Evolutionary conservation across 2,113 vertebrate genomes (phyloP), one percentile per base, ranked within the genome.

Genomic region (Strix uralensis): DNA sequence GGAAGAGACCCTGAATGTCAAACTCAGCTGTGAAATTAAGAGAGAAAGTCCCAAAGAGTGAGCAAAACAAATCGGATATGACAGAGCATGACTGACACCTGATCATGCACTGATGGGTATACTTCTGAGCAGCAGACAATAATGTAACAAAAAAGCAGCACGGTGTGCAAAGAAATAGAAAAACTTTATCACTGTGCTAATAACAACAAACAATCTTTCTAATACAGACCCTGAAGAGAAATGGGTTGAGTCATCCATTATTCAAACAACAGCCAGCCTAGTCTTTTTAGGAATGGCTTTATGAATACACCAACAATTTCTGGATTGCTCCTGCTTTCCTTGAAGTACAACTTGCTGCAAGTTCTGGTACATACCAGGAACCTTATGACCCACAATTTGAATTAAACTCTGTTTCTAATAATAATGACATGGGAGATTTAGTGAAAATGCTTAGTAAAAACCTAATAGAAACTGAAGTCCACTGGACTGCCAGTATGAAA

Each of bases 1-100:
- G 80, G 52, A 96, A 96, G 52, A 75, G 36, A 79, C 22, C 47
- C 77, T 84, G 80, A 94, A 95, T 92, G 77, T 92, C 80, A 96
- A 94, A 90, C 34, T 73, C 32, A 40, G 52, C 42, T 47, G 40
- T 69, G 44, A 93, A 91, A 89, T 84, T 78, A 71, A 62, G 36
- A 88, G 5, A 73, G 51, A 86, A 93, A 79, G 21, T 74, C 88
- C 57, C 49, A 78, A 84, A 86, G 63, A 83, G 29, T n/a, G 15
- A 58, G 47, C 6, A 78, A 95, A 95, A 36, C 79, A 92, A 90
- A 90, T 46, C 3, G 0, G 54, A 21, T 75, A 46, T n/a, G 91
- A 61, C 62, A 89, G 62, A 80, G 30, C 44, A 82, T 79, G 86
- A 88, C 74, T 79, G 91, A 93, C 78, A 91, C 9, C 52, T 62